Percentiles rank a stretch among this genome's conserved stretches.
phyloP scores from a whole-genome alignment of 2,113 vertebrate genomes.

The Lepus americanus region DNA sequence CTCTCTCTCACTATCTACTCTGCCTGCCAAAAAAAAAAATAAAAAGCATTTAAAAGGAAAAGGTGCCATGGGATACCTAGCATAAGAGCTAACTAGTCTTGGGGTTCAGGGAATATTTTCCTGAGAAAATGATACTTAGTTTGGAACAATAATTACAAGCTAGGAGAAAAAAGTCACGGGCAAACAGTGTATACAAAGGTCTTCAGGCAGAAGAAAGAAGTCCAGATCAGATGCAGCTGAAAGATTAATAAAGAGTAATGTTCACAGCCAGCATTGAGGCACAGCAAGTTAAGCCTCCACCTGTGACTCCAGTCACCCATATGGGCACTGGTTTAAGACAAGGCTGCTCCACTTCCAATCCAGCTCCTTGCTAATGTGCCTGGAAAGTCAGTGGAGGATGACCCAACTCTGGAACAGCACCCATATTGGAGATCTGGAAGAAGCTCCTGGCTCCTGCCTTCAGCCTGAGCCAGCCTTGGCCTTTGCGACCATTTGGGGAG shows the following conservation, averaged over 20 bases:
- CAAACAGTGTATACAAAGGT: not conserved
- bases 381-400: no score
- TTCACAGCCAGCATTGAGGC: not conserved
- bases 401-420: no score
- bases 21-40: not conserved
- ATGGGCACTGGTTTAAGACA: no score
- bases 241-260: not conserved
- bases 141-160: not conserved
- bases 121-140: conserved; percentile 1
- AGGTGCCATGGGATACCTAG: not conserved
- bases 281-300: no score
- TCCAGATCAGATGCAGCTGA: not conserved
- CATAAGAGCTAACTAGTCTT: not conserved
- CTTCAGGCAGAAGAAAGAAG: not conserved
- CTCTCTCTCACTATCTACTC: no score
- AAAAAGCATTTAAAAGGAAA: not conserved
- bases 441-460: no score
- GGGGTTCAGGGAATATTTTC: not conserved
- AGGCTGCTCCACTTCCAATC: no score
- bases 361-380: no score
- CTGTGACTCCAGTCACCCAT: no score
- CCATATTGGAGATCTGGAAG: no score
- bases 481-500: no score
- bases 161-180: not conserved
- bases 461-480: no score